Evolutionary conservation across 2,888 invertebrate species (phyloP).

Genomic region (Rhopalosiphum nymphaeae): DNA sequence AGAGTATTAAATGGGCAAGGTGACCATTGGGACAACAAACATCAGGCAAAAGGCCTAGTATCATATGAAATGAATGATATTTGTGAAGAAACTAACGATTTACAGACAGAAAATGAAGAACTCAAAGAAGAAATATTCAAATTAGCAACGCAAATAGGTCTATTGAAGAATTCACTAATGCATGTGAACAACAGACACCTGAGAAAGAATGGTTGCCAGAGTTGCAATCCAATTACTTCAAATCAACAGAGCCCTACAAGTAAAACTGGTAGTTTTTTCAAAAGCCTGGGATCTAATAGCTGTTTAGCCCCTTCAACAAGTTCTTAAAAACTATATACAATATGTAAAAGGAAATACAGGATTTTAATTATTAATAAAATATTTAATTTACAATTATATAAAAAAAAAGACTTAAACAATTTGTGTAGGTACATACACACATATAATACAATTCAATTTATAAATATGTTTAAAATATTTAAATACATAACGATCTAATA

Average conservation of each 20-base stretch:
- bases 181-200: conserved; percentile 89
- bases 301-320: conserved; percentile 49
- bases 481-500: conserved; percentile 10
- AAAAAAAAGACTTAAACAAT: conserved; percentile 47
- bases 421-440: conserved; percentile 32
- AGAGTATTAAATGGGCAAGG: conserved; percentile 87
- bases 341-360: conserved; percentile 14
- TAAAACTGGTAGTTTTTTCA: conserved; percentile 56
- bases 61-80: conserved; percentile 89
- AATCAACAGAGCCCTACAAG: conserved; percentile 51
- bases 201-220: conserved; percentile 43
- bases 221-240: conserved; percentile 20
- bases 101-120: conserved; percentile 92
- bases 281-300: conserved; percentile 57
- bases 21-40: conserved; percentile 89
- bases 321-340: conserved; percentile 30
- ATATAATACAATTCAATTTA: conserved; percentile 39
- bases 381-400: conserved; percentile 58
- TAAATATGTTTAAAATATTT: conserved; percentile 29
- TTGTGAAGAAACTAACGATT: conserved; percentile 85
- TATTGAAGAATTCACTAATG: conserved; percentile 95
- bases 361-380: conserved; percentile 61
- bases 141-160: conserved; percentile 90
- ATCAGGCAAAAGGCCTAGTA: conserved; percentile 86
- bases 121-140: conserved; percentile 94